Evolutionary conservation across 53 echinoderm and acorn worm genomes (phyloP).

Genomic region (Patiria pectinifera): DNA sequence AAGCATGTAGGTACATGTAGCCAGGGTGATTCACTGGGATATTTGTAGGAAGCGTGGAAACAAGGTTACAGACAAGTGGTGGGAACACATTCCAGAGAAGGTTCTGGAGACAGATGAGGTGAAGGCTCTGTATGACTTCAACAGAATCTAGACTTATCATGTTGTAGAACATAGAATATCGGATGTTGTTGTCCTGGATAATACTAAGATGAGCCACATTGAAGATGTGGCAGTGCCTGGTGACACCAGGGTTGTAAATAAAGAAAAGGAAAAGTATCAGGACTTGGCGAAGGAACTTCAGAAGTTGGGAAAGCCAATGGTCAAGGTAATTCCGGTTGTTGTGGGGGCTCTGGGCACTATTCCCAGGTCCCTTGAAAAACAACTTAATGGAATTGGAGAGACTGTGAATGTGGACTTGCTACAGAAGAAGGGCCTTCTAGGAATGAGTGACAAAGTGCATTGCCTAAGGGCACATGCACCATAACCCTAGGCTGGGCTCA

Average conservation of each 20-base stretch:
- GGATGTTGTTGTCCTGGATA: conserved; percentile 1
- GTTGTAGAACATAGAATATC: neutral
- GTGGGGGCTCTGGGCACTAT: too few relatives aligned
- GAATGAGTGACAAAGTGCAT: too few relatives aligned
- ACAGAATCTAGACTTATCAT: neutral
- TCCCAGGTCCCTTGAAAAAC: too few relatives aligned
- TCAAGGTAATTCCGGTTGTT: too few relatives aligned
- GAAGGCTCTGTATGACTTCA: neutral
- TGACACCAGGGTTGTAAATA: neutral
- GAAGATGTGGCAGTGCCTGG: neutral
- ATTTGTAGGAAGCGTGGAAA: neutral
- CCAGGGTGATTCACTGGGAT: too few relatives aligned
- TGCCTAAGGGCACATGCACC: too few relatives aligned
- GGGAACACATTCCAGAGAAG: neutral
- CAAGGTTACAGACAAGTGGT: neutral
- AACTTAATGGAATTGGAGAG: too few relatives aligned
- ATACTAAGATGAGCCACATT: neutral
- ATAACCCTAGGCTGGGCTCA: too few relatives aligned
- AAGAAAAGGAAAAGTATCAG: neutral
- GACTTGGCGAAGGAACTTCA: too few relatives aligned
- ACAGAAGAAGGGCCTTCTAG: too few relatives aligned
- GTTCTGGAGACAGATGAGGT: neutral
- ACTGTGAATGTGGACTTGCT: too few relatives aligned
- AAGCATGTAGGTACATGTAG: neutral
- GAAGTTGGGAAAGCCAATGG: too few relatives aligned